phyloP scores from a whole-genome alignment of 1,140 invertebrate genomes.

The Reticulitermes speratus region DNA sequence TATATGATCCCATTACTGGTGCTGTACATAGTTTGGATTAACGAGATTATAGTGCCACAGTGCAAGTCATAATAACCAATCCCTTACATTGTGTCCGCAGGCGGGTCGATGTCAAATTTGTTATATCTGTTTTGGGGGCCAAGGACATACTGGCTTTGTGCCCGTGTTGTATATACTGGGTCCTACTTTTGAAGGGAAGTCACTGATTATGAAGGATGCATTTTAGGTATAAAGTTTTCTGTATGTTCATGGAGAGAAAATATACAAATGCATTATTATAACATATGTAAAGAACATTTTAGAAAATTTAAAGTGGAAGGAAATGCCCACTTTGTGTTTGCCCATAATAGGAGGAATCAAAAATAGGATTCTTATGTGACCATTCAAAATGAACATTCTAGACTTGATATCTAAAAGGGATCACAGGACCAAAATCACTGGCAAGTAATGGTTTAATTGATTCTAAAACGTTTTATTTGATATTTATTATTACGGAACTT shows the following conservation, averaged over 20 bases:
- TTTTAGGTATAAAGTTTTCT: background rate
- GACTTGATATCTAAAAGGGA: background rate
- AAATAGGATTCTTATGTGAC: background rate
- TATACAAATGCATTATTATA: background rate
- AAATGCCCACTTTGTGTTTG: background rate
- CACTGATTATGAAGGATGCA: background rate
- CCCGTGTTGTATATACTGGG: background rate
- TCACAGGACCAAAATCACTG: background rate
- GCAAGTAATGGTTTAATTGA: background rate
- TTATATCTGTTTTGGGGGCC: background rate
- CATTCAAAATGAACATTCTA: background rate
- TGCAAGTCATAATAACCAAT: background rate
- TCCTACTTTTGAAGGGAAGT: background rate
- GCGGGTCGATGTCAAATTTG: background rate
- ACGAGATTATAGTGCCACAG: background rate
- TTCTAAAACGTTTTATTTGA: background rate
- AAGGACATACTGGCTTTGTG: background rate
- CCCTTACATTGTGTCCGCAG: conserved; percentile 13
- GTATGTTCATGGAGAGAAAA: background rate
- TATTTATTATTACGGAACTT: background rate
- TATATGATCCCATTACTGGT: conserved; percentile 12
- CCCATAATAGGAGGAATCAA: background rate
- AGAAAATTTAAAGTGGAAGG: background rate
- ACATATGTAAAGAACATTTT: background rate
- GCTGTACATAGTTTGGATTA: background rate